Evolutionary conservation across 2,888 invertebrate genomes (phyloP), one percentile per base, ranked within the genome.

Genomic region (Cheilosia variabilis): DNA sequence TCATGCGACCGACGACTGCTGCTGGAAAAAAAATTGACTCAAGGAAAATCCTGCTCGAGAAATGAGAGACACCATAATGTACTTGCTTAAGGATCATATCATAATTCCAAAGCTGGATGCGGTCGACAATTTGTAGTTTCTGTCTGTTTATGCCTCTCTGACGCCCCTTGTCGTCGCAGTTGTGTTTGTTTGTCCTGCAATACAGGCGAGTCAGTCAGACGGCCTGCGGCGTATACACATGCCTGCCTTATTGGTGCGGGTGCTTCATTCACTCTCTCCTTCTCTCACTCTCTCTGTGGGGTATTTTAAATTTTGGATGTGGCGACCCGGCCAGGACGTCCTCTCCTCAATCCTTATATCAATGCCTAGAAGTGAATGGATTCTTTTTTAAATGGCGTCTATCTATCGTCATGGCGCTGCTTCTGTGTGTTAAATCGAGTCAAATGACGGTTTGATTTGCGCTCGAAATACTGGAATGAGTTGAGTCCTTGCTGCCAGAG

Each of bases 11-110:
- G 41, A 71, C 15, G 31, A 31, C 31, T 6, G 27, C 27, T 27
- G 27, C 1, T 27, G 31, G 9, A 17, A 60, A 19, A 45, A 24
- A 53, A 17, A 31, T 17, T 6, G 41, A 5, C 37, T 31, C 65
- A 57, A 43, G 34, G n/a, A 34, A 73, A 52, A 60, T 66, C 60
- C 60, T 47, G 63, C 68, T 78, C 57, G 43, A 77, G 52, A 7
- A 60, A 60, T 43, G 77, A 19, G 45, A 84, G 79, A 79, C 83
- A 69, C 57, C 50, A 68, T 79, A 63, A 69, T 71, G 65, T 63
- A 34, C 37, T 79, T 73, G 79, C 69, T 79, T 73, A 47, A 57
- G 71, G 66, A 62, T 50, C 47, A 43, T 83, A 62, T 50, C 47
- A 43, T 83, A 62, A 60, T 60, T 77, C 55, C 62, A 66, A 7